Conservation (phyloP, 2,888 invertebrate species). For the Limnephilus marmoratus region DNA sequence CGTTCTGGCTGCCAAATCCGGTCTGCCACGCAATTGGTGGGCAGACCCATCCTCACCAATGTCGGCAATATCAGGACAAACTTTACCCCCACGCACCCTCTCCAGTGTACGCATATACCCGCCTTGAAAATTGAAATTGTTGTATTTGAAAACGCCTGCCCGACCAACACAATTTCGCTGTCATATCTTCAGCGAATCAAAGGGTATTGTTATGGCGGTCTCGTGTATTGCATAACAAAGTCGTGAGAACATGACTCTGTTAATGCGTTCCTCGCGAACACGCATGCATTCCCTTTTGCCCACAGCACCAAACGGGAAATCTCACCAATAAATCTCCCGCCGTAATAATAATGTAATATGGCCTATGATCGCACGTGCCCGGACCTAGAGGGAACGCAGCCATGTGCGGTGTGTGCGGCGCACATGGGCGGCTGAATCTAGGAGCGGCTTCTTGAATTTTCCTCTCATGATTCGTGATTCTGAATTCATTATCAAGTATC, state of each 20-base stretch:
- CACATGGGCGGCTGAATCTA: neutral
- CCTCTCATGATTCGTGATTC: too few species aligned
- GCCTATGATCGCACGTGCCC: neutral
- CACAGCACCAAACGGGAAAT: slow-evolving; percentile 31
- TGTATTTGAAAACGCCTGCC: neutral
- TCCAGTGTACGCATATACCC: too few species aligned
- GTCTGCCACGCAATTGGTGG: too few species aligned
- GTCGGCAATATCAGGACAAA: too few species aligned
- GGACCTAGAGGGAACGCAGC: neutral
- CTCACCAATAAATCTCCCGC: slow-evolving; percentile 34
- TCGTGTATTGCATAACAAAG: slow-evolving; percentile 24
- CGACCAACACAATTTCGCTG: neutral
- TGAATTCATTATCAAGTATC: too few species aligned
- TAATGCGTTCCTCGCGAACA: slow-evolving; percentile 10
- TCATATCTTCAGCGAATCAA: slow-evolving; percentile 10
- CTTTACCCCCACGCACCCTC: too few species aligned
- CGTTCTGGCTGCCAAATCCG: too few species aligned
- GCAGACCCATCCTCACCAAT: too few species aligned
- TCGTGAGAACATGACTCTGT: slow-evolving; percentile 28
- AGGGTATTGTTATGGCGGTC: slow-evolving; percentile 23
- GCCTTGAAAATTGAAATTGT: neutral
- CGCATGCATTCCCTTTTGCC: slow-evolving; percentile 38
- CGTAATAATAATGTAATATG: neutral
- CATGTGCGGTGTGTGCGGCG: neutral
- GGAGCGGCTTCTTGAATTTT: too few species aligned